phyloP scores from a whole-genome alignment of 37 sponge, comb jelly and placozoan genomes.

The Bolinopsis microptera region DNA sequence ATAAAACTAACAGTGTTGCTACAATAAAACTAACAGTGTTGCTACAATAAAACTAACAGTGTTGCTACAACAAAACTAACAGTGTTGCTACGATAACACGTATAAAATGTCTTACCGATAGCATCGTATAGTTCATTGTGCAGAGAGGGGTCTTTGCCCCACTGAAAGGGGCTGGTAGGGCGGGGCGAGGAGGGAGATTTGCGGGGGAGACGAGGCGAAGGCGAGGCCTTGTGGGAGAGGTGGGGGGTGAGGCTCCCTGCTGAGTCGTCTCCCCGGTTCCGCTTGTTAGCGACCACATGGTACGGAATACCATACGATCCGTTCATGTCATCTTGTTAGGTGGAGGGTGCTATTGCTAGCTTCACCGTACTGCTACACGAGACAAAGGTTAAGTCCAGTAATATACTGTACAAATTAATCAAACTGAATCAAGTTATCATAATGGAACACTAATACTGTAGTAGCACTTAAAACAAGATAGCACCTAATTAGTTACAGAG shows the following conservation, averaged over 20 bases:
- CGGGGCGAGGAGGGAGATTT: neutral
- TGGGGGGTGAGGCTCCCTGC: slow-evolving; percentile 39
- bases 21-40: too few relatives aligned
- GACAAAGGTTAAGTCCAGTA: too few relatives aligned
- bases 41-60: too few relatives aligned
- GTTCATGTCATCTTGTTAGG: neutral
- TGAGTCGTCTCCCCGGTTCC: neutral
- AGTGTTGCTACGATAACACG: too few relatives aligned
- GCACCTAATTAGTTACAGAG: too few relatives aligned
- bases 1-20: too few relatives aligned
- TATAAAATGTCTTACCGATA: neutral
- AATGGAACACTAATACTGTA: too few relatives aligned
- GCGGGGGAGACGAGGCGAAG: slow-evolving; percentile 3
- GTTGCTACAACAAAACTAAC: too few relatives aligned
- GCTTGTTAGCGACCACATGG: neutral
- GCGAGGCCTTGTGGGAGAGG: neutral
- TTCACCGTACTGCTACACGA: neutral
- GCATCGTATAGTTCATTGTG: neutral
- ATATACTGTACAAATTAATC: too few relatives aligned
- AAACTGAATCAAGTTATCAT: too few relatives aligned
- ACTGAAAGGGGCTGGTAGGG: neutral
- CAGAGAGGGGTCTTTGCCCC: neutral
- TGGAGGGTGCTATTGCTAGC: neutral
- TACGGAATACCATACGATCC: neutral
- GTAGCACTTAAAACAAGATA: too few relatives aligned